Conservation (phyloP, 2,888 invertebrate species). For the Cyclophora punctaria region DNA sequence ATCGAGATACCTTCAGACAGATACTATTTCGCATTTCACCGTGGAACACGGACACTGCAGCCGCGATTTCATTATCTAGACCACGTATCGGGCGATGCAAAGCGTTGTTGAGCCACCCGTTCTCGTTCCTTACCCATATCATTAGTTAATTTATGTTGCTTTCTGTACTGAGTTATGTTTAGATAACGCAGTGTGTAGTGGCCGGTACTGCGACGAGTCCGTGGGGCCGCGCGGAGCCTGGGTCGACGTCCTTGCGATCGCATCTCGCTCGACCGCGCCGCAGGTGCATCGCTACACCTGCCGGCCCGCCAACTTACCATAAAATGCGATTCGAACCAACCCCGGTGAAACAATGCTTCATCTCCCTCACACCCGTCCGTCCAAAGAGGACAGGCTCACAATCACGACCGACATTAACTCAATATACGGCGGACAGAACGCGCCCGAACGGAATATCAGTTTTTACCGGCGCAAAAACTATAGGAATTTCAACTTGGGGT, state of each 20-base stretch:
- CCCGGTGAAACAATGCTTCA: slow-evolving; percentile 53
- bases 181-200: slow-evolving; percentile 46
- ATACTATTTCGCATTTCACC: slow-evolving; percentile 33
- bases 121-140: slow-evolving; percentile 49
- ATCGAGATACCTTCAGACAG: slow-evolving; percentile 24
- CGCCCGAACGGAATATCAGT: slow-evolving; percentile 69
- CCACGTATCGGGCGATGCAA: slow-evolving; percentile 39
- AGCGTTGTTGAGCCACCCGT: slow-evolving; percentile 29
- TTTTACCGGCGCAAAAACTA: slow-evolving; percentile 73
- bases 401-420: slow-evolving; percentile 72
- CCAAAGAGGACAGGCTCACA: slow-evolving; percentile 49
- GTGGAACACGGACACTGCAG: slow-evolving; percentile 24
- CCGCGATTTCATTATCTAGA: slow-evolving; percentile 39
- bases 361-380: slow-evolving; percentile 45
- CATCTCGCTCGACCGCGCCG: slow-evolving; percentile 66
- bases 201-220: slow-evolving; percentile 32
- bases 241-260: slow-evolving; percentile 63
- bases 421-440: slow-evolving; percentile 63
- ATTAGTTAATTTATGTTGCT: slow-evolving; percentile 63
- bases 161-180: slow-evolving; percentile 51
- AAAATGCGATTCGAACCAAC: slow-evolving; percentile 70
- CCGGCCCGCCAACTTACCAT: slow-evolving; percentile 68
- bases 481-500: slow-evolving; percentile 67
- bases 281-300: slow-evolving; percentile 71
- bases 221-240: slow-evolving; percentile 25